Conservation (phyloP, 35 echinoderm and acorn worm genomes). For the Ptychodera flava region DNA sequence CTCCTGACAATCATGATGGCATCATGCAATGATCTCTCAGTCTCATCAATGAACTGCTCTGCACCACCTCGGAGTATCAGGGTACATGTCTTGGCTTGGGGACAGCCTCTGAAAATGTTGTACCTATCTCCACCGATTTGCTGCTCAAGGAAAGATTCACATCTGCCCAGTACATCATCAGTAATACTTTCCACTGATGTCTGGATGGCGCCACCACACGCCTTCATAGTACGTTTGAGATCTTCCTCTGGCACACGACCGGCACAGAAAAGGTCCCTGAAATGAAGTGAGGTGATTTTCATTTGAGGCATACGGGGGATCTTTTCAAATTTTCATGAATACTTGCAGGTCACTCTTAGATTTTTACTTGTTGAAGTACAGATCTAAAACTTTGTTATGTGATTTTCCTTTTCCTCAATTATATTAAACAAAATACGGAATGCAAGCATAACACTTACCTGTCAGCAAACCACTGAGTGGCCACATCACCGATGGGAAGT, state of each 20-base stretch:
- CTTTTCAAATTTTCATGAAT: no score
- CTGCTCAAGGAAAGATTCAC: slow-evolving; percentile 80
- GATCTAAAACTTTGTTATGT: no score
- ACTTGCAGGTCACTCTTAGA: no score
- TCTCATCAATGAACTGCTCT: slow-evolving; percentile 99
- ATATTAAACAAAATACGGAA: no score
- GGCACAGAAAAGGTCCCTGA: slow-evolving; percentile 96
- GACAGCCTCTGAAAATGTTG: slow-evolving; percentile 90
- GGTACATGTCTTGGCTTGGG: slow-evolving; percentile 97
- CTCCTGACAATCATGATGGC: slow-evolving; percentile 99
- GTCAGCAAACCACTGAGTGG: slow-evolving; percentile 96
- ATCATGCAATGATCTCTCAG: slow-evolving; percentile 93
- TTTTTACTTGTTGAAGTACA: no score
- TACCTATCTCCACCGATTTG: slow-evolving; percentile 96
- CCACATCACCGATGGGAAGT: slow-evolving; percentile 96
- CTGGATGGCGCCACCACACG: slow-evolving; percentile 97
- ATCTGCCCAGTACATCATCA: slow-evolving; percentile 78
- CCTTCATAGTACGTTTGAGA: slow-evolving; percentile 88
- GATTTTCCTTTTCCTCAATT: no score
- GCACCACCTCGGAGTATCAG: slow-evolving; percentile 84
- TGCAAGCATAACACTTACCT: no score
- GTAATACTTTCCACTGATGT: slow-evolving; percentile 86
- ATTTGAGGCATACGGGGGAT: no score
- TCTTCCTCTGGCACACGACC: slow-evolving; percentile 86
- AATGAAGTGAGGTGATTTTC: no score